Percentiles rank a stretch among this genome's conserved stretches.
These are phyloP conservation scores for Hippoglossus stenolepis DNA, from an alignment of 2,113 vertebrate genomes.

Conservation along the genomic window DNA sequence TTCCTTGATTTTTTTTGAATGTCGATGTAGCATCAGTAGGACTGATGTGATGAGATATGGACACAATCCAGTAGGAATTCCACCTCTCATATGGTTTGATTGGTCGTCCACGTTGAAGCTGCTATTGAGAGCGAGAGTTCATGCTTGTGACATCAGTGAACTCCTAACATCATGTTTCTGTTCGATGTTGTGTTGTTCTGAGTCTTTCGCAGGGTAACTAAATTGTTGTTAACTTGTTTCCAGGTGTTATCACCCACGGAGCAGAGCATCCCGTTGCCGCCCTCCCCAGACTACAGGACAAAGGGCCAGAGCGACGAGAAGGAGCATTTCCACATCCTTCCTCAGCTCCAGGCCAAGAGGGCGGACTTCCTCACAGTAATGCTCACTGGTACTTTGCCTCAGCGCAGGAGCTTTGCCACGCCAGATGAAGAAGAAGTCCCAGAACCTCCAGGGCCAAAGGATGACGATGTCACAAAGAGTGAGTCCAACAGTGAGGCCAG, in stretches of 20 bases:
- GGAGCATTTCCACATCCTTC: conserved; percentile 85
- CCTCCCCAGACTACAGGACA: conserved; percentile 90
- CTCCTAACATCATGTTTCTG: neutral
- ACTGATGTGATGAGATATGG: neutral
- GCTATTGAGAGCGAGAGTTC: neutral
- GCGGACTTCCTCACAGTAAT: conserved; percentile 92
- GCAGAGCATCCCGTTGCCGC: conserved; percentile 82
- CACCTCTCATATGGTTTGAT: neutral
- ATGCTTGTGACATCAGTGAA: neutral
- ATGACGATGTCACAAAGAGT: conserved; percentile 86
- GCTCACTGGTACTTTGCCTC: conserved; percentile 83
- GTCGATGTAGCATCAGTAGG: neutral
- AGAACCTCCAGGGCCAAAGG: conserved; percentile 70
- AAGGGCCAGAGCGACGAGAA: conserved; percentile 87
- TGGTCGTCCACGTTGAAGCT: neutral
- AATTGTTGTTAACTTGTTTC: conserved; percentile 42
- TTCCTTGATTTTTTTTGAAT: neutral
- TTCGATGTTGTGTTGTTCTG: neutral
- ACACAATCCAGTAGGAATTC: neutral
- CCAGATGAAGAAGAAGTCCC: conserved; percentile 45
- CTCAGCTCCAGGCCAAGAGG: conserved; percentile 88
- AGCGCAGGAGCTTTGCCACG: conserved; percentile 67
- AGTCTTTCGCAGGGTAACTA: neutral
- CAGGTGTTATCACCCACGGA: conserved; percentile 86
- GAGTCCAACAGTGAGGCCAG: conserved; percentile 91